These are phyloP conservation scores for Listrodromus nycthemerus DNA, from an alignment of 2,888 invertebrate species.

Conservation along the genomic window DNA sequence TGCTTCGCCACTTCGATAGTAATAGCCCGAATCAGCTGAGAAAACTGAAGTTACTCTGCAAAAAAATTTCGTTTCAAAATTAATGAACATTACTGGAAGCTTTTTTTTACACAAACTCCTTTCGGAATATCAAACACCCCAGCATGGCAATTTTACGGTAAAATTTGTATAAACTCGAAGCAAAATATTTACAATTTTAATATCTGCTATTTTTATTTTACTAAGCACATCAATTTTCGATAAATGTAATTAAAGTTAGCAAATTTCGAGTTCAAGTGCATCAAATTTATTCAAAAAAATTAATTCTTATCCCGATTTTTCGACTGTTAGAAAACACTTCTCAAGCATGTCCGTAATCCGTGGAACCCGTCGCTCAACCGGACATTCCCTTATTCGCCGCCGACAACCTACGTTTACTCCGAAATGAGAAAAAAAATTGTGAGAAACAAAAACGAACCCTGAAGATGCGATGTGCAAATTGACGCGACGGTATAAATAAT, in stretches of 20 bases:
- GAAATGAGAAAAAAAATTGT: constrained; percentile 4
- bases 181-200: no score
- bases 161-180: no score
- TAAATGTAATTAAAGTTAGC: no score
- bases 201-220: no score
- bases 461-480: constrained; percentile 45
- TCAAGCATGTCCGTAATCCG: not conserved
- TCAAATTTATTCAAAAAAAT: no score
- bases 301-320: not conserved
- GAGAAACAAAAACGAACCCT: not conserved
- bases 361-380: constrained; percentile 21
- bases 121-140: no score
- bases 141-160: no score
- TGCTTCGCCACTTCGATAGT: constrained; percentile 39
- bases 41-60: constrained; percentile 58
- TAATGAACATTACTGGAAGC: no score
- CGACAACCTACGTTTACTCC: not conserved
- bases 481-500: constrained; percentile 46
- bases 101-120: no score
- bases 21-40: constrained; percentile 67
- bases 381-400: not conserved
- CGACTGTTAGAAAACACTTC: not conserved
- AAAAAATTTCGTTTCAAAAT: no score
- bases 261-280: no score
- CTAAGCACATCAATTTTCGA: no score